These are phyloP conservation scores for Sinocyclocheilus grahami DNA, from an alignment of 2,113 vertebrate species.

Conservation along the genomic window DNA sequence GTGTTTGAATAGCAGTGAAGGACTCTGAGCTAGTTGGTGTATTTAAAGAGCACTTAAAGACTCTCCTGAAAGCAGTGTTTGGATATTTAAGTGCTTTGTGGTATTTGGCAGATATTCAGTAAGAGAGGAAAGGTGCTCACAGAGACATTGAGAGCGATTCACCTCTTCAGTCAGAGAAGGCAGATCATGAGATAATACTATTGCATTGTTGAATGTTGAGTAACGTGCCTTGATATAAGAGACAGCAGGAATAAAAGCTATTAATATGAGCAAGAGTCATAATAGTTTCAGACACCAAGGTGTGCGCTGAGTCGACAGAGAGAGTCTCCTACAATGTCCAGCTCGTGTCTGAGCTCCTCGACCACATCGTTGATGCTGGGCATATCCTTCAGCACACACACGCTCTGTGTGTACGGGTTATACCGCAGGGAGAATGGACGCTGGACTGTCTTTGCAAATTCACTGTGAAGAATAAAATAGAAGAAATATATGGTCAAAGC, in stretches of 20 bases:
- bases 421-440: slow-evolving; percentile 93
- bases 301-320: slow-evolving; percentile 87
- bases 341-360: slow-evolving; percentile 88
- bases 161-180: slow-evolving; percentile 3
- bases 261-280: slow-evolving; percentile 1
- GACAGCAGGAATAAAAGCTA: neutral
- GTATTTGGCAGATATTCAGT: neutral
- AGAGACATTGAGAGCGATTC: slow-evolving; percentile 6
- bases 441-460: slow-evolving; percentile 95
- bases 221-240: slow-evolving; percentile 3
- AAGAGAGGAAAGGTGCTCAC: slow-evolving; percentile 10
- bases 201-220: neutral
- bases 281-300: slow-evolving; percentile 76
- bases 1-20: neutral
- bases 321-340: slow-evolving; percentile 88
- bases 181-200: slow-evolving; percentile 11
- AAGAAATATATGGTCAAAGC: neutral
- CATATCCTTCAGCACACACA: slow-evolving; percentile 89
- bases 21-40: neutral
- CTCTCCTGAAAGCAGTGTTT: slow-evolving; percentile 15
- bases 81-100: neutral
- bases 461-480: slow-evolving; percentile 71
- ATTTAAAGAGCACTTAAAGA: neutral
- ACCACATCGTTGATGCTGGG: slow-evolving; percentile 87
- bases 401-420: slow-evolving; percentile 92